Percentiles rank a stretch among this genome's conserved stretches.
Conservation (phyloP, 2,888 invertebrate species). For the Caenorhabditis panamensis region DNA sequence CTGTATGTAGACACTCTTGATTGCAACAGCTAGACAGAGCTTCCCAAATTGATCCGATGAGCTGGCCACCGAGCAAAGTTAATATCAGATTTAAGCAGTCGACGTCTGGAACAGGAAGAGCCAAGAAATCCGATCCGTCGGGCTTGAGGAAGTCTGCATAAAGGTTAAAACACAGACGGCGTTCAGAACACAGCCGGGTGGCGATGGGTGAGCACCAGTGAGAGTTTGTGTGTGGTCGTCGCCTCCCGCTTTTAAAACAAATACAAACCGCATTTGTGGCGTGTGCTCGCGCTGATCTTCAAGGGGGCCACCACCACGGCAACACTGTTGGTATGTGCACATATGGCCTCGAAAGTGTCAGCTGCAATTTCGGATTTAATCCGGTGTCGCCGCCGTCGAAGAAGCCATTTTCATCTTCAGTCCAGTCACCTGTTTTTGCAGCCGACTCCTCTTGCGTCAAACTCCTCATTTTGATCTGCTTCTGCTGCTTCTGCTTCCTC, state of each 20-base stretch:
- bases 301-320: constrained; percentile 12
- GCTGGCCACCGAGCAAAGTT: neutral
- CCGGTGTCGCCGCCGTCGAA: constrained; percentile 1
- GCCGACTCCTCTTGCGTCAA: constrained; percentile 24
- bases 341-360: constrained; percentile 35
- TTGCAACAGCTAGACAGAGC: too few species aligned
- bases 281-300: constrained; percentile 61
- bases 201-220: constrained; percentile 30
- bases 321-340: constrained; percentile 24
- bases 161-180: constrained; percentile 48
- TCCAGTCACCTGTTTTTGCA: constrained; percentile 47
- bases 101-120: constrained; percentile 16
- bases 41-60: too few species aligned
- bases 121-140: constrained; percentile 27
- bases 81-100: neutral
- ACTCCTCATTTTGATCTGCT: constrained; percentile 39
- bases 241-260: constrained; percentile 52
- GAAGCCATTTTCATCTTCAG: constrained; percentile 25
- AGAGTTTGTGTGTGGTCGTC: constrained; percentile 37
- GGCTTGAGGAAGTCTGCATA: constrained; percentile 17
- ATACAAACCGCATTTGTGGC: constrained; percentile 57
- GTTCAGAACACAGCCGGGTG: constrained; percentile 45
- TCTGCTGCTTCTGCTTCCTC: constrained; percentile 11
- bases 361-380: constrained; percentile 26
- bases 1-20: too few species aligned